These are phyloP conservation scores for Pocillopora grandis DNA, from an alignment of 92 coral and sea anemone genomes.

Conservation along the genomic window DNA sequence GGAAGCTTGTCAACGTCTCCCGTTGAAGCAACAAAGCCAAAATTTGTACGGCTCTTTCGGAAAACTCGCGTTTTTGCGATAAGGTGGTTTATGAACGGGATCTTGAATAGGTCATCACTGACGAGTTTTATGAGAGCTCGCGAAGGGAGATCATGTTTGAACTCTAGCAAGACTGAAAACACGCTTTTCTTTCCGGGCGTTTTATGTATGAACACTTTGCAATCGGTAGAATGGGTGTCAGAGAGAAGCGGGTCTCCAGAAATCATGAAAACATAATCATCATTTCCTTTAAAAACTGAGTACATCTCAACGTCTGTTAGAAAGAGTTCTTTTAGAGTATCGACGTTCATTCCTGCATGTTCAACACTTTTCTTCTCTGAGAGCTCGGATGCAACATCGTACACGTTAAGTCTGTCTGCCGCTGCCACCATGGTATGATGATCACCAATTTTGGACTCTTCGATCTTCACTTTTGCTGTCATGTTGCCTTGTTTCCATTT, in stretches of 20 bases:
- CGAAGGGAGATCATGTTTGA: constrained; percentile 80
- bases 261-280: constrained; percentile 91
- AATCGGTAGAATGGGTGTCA: constrained; percentile 71
- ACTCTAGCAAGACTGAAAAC: constrained; percentile 85
- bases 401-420: constrained; percentile 70
- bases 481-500: constrained; percentile 86
- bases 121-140: constrained; percentile 77
- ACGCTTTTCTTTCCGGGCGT: constrained; percentile 78
- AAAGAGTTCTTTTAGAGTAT: constrained; percentile 58
- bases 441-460: constrained; percentile 85
- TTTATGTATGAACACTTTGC: constrained; percentile 87
- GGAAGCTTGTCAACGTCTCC: constrained; percentile 90
- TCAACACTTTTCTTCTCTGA: constrained; percentile 75
- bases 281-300: constrained; percentile 88
- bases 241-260: constrained; percentile 71
- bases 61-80: constrained; percentile 82
- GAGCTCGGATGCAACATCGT: constrained; percentile 74
- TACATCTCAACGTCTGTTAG: constrained; percentile 88
- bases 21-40: constrained; percentile 98
- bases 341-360: constrained; percentile 80
- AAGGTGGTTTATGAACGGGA: constrained; percentile 89
- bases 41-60: constrained; percentile 75
- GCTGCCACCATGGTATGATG: constrained; percentile 92
- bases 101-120: constrained; percentile 78
- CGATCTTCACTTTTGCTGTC: constrained; percentile 80